Evolutionary conservation across 2,113 vertebrate genomes (phyloP).

Genomic region (Platichthys stellatus): DNA sequence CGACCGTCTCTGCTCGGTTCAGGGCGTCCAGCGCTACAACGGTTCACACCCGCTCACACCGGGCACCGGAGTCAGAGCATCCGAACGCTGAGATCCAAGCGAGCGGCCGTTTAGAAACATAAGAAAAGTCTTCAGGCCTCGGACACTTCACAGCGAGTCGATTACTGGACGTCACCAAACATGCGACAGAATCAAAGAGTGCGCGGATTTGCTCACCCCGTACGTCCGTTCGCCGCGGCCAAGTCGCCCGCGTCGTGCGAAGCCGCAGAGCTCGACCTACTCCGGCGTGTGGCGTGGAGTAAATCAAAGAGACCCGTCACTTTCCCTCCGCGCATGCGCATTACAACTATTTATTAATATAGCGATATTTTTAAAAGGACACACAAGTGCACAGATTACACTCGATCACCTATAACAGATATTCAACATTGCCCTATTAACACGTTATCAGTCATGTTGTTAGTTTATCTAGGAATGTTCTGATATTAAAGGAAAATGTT

Average conservation of each 20-base stretch:
- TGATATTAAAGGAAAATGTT: too few species aligned
- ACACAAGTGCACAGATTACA: too few species aligned
- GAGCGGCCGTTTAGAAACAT: slow-evolving; percentile 32
- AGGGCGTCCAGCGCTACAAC: slow-evolving; percentile 72
- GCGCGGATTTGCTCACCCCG: slow-evolving; percentile 30
- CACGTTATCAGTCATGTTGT: too few species aligned
- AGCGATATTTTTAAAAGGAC: neutral
- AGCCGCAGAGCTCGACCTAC: neutral
- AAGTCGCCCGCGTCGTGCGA: neutral
- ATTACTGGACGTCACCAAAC: slow-evolving; percentile 82
- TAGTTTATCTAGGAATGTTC: too few species aligned
- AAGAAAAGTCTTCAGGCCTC: slow-evolving; percentile 78
- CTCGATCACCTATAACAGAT: too few species aligned
- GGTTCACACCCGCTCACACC: slow-evolving; percentile 64
- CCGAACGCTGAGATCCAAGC: slow-evolving; percentile 31
- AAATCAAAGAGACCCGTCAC: slow-evolving; percentile 34
- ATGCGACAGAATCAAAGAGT: slow-evolving; percentile 72
- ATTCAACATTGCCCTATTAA: too few species aligned
- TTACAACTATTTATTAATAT: neutral
- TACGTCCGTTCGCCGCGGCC: neutral
- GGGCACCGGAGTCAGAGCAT: slow-evolving; percentile 64
- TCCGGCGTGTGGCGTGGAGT: slow-evolving; percentile 24
- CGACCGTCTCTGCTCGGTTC: slow-evolving; percentile 55
- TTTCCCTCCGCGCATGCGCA: slow-evolving; percentile 54
- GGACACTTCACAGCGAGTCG: slow-evolving; percentile 75